Percentiles rank a stretch among this genome's conserved stretches.
These are phyloP conservation scores for Thecophora atra DNA, from an alignment of 2,888 invertebrate species.

Conservation along the genomic window DNA sequence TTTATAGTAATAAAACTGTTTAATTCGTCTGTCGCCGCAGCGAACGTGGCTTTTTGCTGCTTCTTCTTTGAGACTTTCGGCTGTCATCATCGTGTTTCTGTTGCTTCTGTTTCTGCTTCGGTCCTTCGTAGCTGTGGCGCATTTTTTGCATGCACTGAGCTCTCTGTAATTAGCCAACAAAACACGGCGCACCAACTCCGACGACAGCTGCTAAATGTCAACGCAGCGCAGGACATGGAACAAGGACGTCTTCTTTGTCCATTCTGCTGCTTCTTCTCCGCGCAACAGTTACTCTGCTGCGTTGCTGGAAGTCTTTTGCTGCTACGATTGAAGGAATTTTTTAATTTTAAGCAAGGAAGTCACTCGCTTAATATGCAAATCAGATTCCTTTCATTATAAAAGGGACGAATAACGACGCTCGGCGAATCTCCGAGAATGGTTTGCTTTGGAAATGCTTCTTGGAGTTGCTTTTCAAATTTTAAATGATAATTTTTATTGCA, in stretches of 20 bases:
- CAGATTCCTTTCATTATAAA: not conserved
- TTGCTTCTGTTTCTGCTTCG: not conserved
- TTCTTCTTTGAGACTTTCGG: constrained; percentile 19
- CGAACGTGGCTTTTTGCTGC: constrained; percentile 26
- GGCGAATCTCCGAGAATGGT: too few relatives aligned
- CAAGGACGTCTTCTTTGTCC: not conserved
- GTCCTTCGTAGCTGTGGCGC: not conserved
- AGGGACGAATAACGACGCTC: not conserved
- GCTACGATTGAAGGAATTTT: not conserved
- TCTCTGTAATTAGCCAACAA: constrained; percentile 42
- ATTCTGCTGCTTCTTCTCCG: not conserved
- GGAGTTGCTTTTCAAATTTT: not conserved
- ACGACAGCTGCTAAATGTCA: constrained; percentile 33
- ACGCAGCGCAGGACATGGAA: not conserved
- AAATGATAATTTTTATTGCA: too few relatives aligned
- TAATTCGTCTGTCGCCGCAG: constrained; percentile 8
- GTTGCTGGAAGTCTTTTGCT: not conserved
- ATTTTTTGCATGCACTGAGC: constrained; percentile 29
- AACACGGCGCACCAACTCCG: constrained; percentile 16
- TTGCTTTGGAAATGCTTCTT: not conserved
- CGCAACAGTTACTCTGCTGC: constrained; percentile 56
- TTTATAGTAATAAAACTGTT: constrained; percentile 13
- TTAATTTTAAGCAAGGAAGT: constrained; percentile 10
- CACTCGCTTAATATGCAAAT: constrained; percentile 27
- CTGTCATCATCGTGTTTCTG: constrained; percentile 12